Evolutionary conservation across 2,797 vertebrate genomes (phyloP).

Genomic region (Helostoma temminkii): DNA sequence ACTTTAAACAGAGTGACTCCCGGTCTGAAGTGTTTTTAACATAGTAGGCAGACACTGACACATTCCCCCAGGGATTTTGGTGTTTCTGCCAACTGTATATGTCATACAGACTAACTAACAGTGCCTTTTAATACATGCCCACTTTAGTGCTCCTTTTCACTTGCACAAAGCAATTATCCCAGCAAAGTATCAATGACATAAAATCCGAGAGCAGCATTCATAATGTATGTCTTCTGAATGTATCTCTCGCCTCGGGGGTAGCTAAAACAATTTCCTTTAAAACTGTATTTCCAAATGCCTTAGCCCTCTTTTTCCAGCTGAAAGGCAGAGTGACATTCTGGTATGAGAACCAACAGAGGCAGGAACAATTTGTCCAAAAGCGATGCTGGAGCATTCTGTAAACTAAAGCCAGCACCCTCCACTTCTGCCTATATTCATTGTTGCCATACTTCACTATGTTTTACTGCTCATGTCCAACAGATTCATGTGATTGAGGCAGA

Average conservation of each 20-base stretch:
- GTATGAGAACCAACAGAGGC: constrained; percentile 60
- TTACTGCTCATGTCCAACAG: constrained; percentile 60
- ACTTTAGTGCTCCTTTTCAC: constrained; percentile 37
- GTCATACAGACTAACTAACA: constrained; percentile 18
- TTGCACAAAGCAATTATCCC: constrained; percentile 53
- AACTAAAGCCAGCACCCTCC: constrained; percentile 46
- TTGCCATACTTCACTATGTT: constrained; percentile 61
- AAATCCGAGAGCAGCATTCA: constrained; percentile 62
- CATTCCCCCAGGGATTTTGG: constrained; percentile 13
- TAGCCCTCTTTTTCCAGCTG: constrained; percentile 35
- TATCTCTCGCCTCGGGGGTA: constrained; percentile 37
- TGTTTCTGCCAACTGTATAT: constrained; percentile 27
- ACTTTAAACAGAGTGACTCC: constrained; percentile 19
- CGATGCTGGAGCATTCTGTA: constrained; percentile 47
- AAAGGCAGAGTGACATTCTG: constrained; percentile 56
- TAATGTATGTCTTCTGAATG: constrained; percentile 63
- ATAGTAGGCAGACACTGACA: constrained; percentile 18
- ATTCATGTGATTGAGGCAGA: constrained; percentile 61
- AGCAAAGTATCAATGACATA: constrained; percentile 52
- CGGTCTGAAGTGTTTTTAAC: neutral
- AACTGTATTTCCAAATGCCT: constrained; percentile 59
- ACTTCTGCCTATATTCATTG: constrained; percentile 34
- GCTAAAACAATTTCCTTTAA: constrained; percentile 54
- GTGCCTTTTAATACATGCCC: constrained; percentile 26
- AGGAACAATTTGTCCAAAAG: constrained; percentile 41